Percentiles rank a stretch among this genome's conserved stretches.
Conservation (phyloP, 2,888 invertebrate genomes). For the Cremastobaeus sp. region DNA sequence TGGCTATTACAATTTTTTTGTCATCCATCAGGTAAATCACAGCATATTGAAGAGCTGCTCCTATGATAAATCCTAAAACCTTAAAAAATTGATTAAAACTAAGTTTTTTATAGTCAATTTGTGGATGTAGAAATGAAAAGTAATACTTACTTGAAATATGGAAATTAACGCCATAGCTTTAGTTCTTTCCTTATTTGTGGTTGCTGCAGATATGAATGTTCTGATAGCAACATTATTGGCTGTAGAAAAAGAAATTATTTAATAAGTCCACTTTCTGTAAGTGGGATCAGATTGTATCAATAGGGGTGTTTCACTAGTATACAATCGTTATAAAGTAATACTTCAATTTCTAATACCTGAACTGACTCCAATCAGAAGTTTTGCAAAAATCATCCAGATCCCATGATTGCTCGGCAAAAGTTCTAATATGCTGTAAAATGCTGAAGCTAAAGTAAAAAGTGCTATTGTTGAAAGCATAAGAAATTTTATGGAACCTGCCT, state of each 20-base stretch:
- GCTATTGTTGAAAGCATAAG: slow-evolving; percentile 85
- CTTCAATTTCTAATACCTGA: slow-evolving; percentile 81
- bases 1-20: no score
- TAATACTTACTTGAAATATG: slow-evolving; percentile 82
- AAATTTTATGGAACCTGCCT: slow-evolving; percentile 84
- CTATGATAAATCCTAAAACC: no score
- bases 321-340: slow-evolving; percentile 4
- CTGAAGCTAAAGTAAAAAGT: slow-evolving; percentile 86
- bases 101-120: no score
- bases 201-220: slow-evolving; percentile 91
- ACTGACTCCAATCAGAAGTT: slow-evolving; percentile 90
- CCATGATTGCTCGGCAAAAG: slow-evolving; percentile 82
- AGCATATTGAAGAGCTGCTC: no score
- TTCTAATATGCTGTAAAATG: slow-evolving; percentile 87
- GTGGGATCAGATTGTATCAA: slow-evolving; percentile 5
- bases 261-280: slow-evolving; percentile 5
- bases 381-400: slow-evolving; percentile 86
- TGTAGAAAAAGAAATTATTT: slow-evolving; percentile 72
- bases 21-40: no score
- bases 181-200: slow-evolving; percentile 88
- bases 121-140: slow-evolving; percentile 25
- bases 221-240: slow-evolving; percentile 91
- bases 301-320: no score
- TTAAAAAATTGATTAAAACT: no score
- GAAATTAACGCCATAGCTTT: slow-evolving; percentile 90